Conservation (phyloP, 2,113 vertebrate species). For the Petaurus breviceps region DNA sequence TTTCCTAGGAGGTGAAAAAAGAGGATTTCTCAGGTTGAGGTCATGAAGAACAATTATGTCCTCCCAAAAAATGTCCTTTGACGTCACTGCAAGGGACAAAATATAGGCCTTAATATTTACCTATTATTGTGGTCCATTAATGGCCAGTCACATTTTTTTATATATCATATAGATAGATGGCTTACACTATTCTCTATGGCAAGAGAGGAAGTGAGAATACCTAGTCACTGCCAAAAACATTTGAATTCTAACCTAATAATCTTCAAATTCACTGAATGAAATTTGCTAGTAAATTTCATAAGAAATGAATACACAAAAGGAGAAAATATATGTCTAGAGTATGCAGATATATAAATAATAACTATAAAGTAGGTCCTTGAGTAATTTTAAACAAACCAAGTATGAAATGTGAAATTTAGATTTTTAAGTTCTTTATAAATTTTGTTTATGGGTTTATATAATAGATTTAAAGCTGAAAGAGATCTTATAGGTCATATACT, state of each 20-base stretch:
- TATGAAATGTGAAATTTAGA: background rate
- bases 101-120: background rate
- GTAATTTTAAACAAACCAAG: background rate
- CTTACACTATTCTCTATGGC: background rate
- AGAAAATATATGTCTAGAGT: background rate
- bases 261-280: background rate
- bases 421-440: background rate
- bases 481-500: background rate
- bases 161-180: background rate
- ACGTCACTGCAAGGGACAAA: background rate
- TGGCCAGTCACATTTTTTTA: background rate
- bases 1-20: background rate
- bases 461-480: background rate
- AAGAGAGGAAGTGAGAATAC: background rate
- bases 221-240: background rate
- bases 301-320: background rate
- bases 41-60: background rate
- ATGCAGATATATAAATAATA: background rate
- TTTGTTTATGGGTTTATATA: background rate
- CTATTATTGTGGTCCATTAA: background rate
- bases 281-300: background rate
- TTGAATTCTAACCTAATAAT: background rate
- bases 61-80: background rate
- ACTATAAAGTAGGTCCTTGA: background rate
- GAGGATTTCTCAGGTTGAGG: background rate